These are phyloP conservation scores for Hassar affinis DNA, from an alignment of 2,113 vertebrate species.

Conservation along the genomic window DNA sequence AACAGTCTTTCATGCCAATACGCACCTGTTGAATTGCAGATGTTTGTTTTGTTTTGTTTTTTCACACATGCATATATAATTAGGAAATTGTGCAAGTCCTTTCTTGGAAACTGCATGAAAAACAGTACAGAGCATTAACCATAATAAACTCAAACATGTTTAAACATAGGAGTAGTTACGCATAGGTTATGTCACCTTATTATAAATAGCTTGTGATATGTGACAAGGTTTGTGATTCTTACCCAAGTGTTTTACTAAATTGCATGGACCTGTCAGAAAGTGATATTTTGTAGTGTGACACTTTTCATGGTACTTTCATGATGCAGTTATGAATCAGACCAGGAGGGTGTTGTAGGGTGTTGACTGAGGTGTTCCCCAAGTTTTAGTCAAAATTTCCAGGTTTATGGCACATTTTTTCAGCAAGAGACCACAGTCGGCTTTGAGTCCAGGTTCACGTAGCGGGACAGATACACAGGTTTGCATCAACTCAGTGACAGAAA, in stretches of 20 bases:
- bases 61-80: slow-evolving; percentile 44
- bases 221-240: slow-evolving; percentile 9
- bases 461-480: slow-evolving; percentile 44
- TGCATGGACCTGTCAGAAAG: slow-evolving; percentile 23
- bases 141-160: slow-evolving; percentile 29
- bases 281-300: slow-evolving; percentile 35
- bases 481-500: slow-evolving; percentile 63
- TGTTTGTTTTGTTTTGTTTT: slow-evolving; percentile 27
- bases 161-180: not conserved
- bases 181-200: slow-evolving; percentile 15
- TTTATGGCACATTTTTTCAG: slow-evolving; percentile 22
- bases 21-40: slow-evolving; percentile 54
- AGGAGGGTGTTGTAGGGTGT: slow-evolving; percentile 37
- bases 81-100: slow-evolving; percentile 26
- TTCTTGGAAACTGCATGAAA: slow-evolving; percentile 43
- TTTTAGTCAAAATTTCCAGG: slow-evolving; percentile 49
- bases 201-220: slow-evolving; percentile 16
- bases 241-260: slow-evolving; percentile 23
- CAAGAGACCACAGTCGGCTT: slow-evolving; percentile 29
- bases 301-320: slow-evolving; percentile 37
- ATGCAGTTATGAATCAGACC: slow-evolving; percentile 46
- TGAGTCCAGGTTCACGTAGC: slow-evolving; percentile 37
- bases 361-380: slow-evolving; percentile 49
- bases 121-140: slow-evolving; percentile 31
- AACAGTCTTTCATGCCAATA: slow-evolving; percentile 62